These are phyloP conservation scores for Rattus rattus DNA, from an alignment of 2,113 vertebrate species.

Conservation along the genomic window DNA sequence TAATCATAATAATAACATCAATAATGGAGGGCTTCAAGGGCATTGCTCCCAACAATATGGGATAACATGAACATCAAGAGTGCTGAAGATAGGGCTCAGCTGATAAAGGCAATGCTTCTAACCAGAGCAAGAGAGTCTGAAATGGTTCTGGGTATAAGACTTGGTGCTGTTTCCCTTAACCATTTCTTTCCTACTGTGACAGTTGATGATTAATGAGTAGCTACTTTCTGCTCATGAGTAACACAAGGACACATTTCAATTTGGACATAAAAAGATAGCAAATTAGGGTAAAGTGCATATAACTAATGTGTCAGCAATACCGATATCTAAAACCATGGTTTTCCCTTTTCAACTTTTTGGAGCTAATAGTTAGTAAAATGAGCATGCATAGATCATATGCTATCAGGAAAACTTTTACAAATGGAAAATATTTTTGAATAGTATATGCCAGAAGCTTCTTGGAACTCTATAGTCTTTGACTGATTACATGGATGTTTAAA, in stretches of 20 bases:
- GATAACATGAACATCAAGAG: not conserved
- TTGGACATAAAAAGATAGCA: not conserved
- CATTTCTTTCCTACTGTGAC: not conserved
- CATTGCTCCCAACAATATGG: too few species aligned
- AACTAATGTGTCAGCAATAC: slow-evolving; percentile 15
- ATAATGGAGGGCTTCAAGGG: too few species aligned
- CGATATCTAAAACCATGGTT: not conserved
- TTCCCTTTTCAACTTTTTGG: not conserved
- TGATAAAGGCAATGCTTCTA: not conserved
- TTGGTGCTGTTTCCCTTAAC: not conserved
- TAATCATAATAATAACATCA: too few species aligned
- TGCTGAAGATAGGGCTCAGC: not conserved
- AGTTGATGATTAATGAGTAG: not conserved
- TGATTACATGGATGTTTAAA: slow-evolving; percentile 21
- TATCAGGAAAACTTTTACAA: not conserved
- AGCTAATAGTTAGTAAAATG: not conserved
- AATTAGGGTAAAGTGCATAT: slow-evolving; percentile 17
- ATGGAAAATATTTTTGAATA: not conserved
- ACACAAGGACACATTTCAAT: not conserved
- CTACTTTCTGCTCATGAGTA: not conserved
- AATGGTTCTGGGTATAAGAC: not conserved
- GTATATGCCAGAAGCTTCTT: not conserved
- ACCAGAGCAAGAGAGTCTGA: not conserved
- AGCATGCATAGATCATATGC: not conserved
- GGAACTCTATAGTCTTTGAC: slow-evolving; percentile 65